A percentile compares a stretch with the other conserved stretches of the same genome.
Conservation (phyloP, 2,113 vertebrate genomes). For the Noctilio leporinus region DNA sequence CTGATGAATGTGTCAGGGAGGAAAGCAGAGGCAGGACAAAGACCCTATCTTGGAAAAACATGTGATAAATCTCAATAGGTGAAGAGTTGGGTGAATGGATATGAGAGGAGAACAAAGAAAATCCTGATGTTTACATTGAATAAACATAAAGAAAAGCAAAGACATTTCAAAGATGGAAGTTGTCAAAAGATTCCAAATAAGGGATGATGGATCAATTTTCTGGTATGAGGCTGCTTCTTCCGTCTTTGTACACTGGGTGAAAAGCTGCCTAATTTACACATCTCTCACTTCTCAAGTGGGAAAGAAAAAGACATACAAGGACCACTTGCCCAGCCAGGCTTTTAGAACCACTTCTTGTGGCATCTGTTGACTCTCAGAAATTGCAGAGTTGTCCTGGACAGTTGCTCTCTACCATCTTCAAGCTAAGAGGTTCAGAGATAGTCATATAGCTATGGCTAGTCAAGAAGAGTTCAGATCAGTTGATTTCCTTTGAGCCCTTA, state of each 20-base stretch:
- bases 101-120: background rate
- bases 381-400: background rate
- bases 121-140: background rate
- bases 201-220: background rate
- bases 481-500: background rate
- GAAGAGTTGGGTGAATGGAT: background rate
- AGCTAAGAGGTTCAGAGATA: background rate
- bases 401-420: background rate
- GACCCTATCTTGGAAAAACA: background rate
- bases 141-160: background rate
- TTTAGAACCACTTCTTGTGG: background rate
- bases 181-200: background rate
- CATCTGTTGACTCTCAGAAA: background rate
- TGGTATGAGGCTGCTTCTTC: background rate
- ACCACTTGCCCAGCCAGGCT: background rate
- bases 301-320: background rate
- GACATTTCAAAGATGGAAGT: background rate
- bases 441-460: background rate
- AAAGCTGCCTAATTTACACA: background rate
- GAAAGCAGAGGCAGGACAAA: background rate
- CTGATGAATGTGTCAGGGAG: background rate
- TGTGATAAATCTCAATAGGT: background rate
- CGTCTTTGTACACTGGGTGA: background rate
- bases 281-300: background rate
- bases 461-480: background rate